Evolutionary conservation across 2,888 invertebrate species (phyloP), one percentile per base, ranked within the genome.

Genomic region (Imbricaverruca yamaguchii): DNA sequence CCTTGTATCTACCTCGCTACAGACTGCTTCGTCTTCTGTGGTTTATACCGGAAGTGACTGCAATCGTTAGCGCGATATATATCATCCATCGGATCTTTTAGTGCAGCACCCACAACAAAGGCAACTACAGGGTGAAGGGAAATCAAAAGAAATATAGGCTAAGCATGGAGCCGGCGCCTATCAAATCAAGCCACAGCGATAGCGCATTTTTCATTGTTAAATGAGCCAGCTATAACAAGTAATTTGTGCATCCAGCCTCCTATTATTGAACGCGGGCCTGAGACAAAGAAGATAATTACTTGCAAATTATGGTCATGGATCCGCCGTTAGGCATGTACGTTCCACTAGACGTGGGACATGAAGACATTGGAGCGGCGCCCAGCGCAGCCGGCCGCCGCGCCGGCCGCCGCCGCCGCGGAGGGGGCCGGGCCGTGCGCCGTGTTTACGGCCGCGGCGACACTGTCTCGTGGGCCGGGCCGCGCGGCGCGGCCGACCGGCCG

Each of bases 271-370:
- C 25, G 25, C 25, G 25, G 25, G n/a, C 13, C 25, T n/a, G 25
- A 67, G 25, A 67, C 67, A 67, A 67, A 67, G 67, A 67, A 67
- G 67, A n/a, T n/a, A 11, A 67, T 67, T 67, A 67, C 25, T 25
- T 25, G 25, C 67, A 18, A 61, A 61, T 61, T 61, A 61, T 67
- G 67, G 67, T 25, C 61, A 61, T 61, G 61, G 18, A 67, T 67
- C 67, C 25, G 61, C 18, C 18, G 61, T 25, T n/a, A 25, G 25
- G 25, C 67, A 67, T 25, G 67, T 67, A 11, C 2, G 67, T n/a
- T 12, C 67, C 67, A 67, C 25, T 67, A 67, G 67, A 18, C 25
- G 67, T 25, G 13, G 25, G 10, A 25, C 67, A 25, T 67, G 67
- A 67, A 67, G 67, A 67, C 67, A 67, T 67, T 25, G 2, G 67